Percentiles rank a stretch among this genome's conserved stretches.
Conservation (phyloP, 2,888 invertebrate species). For the Lamellibrachia columna region DNA sequence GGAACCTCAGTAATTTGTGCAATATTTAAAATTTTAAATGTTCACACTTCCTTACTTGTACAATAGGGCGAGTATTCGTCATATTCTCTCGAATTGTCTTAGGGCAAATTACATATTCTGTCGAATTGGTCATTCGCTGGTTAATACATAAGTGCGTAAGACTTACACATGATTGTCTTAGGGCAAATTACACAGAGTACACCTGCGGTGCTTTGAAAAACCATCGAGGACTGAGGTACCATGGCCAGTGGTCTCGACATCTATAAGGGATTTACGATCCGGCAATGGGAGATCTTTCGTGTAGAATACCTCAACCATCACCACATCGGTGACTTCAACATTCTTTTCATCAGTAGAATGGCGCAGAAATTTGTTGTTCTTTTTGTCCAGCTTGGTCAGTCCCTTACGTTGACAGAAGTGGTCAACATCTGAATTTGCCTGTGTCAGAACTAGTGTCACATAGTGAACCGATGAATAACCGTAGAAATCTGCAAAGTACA, state of each 20-base stretch:
- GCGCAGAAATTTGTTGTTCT: slow-evolving; percentile 9
- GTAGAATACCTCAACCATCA: slow-evolving; percentile 29
- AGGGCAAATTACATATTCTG: no score
- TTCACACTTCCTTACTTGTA: no score
- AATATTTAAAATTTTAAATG: no score
- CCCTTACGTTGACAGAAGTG: slow-evolving; percentile 16
- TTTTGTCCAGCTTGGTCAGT: not conserved
- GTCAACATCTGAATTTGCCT: slow-evolving; percentile 19
- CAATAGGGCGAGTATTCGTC: no score
- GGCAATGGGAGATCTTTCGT: slow-evolving; percentile 21
- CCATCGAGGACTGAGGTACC: slow-evolving; percentile 18
- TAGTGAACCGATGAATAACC: slow-evolving; percentile 25
- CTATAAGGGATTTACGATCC: not conserved
- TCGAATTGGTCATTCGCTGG: not conserved
- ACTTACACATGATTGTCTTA: not conserved
- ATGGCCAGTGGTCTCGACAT: not conserved
- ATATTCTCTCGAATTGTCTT: no score
- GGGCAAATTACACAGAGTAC: slow-evolving; percentile 22
- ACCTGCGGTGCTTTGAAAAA: not conserved
- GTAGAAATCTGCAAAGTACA: slow-evolving; percentile 35
- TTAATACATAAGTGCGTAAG: not conserved
- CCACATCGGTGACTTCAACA: not conserved
- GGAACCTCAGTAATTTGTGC: no score
- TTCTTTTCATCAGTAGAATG: not conserved
- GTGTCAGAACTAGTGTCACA: slow-evolving; percentile 26